A percentile compares a stretch with the other conserved stretches of the same genome.
Evolutionary conservation across 2,888 invertebrate species (phyloP).

Genomic region (Phyto melanocephala): DNA sequence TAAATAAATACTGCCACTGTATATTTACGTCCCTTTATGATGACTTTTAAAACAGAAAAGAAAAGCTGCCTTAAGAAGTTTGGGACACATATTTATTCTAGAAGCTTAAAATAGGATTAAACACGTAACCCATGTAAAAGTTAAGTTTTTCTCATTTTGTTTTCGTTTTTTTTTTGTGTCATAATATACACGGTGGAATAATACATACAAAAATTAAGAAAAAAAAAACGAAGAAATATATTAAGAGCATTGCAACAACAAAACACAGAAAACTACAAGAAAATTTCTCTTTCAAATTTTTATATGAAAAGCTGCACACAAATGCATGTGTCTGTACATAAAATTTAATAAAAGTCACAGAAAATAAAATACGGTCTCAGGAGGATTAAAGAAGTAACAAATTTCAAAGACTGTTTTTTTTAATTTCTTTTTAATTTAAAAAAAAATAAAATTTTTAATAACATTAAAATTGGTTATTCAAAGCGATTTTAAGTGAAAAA

Average conservation of each 20-base stretch:
- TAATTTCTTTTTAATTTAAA: too few relatives aligned
- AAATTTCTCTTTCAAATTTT: background rate
- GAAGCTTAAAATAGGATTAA: slow-evolving; percentile 45
- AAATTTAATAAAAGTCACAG: background rate
- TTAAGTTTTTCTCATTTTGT: background rate
- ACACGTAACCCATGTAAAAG: slow-evolving; percentile 50
- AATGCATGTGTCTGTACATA: background rate
- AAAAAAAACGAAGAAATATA: background rate
- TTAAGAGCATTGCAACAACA: background rate
- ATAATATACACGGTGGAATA: slow-evolving; percentile 13
- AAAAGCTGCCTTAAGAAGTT: background rate
- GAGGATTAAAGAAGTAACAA: slow-evolving; percentile 1
- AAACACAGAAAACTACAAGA: background rate
- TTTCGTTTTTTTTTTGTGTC: background rate
- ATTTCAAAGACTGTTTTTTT: too few relatives aligned
- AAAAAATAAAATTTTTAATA: too few relatives aligned
- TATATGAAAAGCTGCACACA: background rate
- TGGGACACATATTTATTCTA: background rate
- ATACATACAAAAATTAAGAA: background rate
- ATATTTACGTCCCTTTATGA: background rate
- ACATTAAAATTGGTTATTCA: too few relatives aligned
- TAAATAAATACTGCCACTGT: background rate
- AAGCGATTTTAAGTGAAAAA: too few relatives aligned
- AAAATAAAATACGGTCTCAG: slow-evolving; percentile 8
- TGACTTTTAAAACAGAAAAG: background rate